phyloP scores from a whole-genome alignment of 2,113 vertebrate genomes.

The Rhynchopsitta pachyrhyncha region DNA sequence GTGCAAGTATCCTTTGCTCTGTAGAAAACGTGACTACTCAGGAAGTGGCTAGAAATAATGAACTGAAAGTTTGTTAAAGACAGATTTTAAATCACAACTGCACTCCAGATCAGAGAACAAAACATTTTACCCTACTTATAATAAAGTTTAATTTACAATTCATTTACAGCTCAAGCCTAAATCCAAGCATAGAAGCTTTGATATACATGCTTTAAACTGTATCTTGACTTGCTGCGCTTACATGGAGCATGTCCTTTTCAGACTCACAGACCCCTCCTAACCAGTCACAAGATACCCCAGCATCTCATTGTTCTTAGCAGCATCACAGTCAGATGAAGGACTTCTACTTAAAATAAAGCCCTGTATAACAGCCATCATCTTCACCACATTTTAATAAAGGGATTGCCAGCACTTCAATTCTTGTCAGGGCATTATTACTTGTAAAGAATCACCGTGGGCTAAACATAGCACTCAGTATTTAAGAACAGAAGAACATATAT shows the following conservation, averaged over 20 bases:
- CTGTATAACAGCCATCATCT: neutral
- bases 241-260: neutral
- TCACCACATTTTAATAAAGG: neutral
- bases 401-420: neutral
- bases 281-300: neutral
- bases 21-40: neutral
- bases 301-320: neutral
- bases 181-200: neutral
- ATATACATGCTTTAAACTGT: neutral
- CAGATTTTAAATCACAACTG: neutral
- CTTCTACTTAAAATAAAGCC: neutral
- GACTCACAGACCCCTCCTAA: neutral
- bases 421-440: neutral
- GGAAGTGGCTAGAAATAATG: neutral
- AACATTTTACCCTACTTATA: neutral
- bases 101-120: neutral
- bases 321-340: neutral
- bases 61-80: neutral
- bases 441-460: neutral
- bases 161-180: neutral
- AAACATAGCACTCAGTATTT: neutral
- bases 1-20: neutral
- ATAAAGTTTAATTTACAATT: neutral
- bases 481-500: neutral
- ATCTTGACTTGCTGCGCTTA: neutral